Base-by-base conservation (phyloP, 2,113 vertebrate genomes). In the Pterocles gutturalis region DNA sequence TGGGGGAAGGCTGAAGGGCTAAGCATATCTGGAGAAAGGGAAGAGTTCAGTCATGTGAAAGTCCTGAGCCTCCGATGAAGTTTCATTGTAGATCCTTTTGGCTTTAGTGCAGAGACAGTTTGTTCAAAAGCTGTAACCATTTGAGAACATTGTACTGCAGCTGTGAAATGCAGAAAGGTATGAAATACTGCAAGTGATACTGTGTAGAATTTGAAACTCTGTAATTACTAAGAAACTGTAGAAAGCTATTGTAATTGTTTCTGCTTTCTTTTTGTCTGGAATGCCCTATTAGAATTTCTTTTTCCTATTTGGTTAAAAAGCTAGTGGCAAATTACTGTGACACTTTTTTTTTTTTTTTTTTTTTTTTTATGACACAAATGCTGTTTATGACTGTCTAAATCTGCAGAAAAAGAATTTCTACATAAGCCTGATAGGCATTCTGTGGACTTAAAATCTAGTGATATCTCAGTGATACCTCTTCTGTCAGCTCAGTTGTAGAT, bases 21-120 rank as follows among this genome's bases (percentile, higher is more conserved):
- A 80, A 95, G 84, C 88, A 95, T 89, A 84, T 86, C 73, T 91
- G 92, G 94, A 97, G 96, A 97, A 96, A 96, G 95, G 90, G 90
- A 95, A 88, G 87, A 88, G 96, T 96, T 96, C 72, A 97, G 95
- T 97, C 97, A 97, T 94, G 95, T 95, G 89, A 89, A 95, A 96
- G 97, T 98, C 96, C 96, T 97, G 92, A 93, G 92, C 96, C 97
- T 95, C 97, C 97, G 95, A 97, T 97, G 98, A 95, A 97, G 94
- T 97, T 97, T 97, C 95, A 58, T 95, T 97, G 97, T 98, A 90
- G 65, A 73, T 94, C 55, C 64, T 93, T 97, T 95, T 97, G 95
- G 97, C 96, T 90, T 91, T 83, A 58, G 84, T 61, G 93, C 95
- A 91, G 97, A 97, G 93, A 93, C 65, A 34, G 34, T 95, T 93